Conservation (phyloP, 1,140 invertebrate species). For the Drosophila ananassae region DNA sequence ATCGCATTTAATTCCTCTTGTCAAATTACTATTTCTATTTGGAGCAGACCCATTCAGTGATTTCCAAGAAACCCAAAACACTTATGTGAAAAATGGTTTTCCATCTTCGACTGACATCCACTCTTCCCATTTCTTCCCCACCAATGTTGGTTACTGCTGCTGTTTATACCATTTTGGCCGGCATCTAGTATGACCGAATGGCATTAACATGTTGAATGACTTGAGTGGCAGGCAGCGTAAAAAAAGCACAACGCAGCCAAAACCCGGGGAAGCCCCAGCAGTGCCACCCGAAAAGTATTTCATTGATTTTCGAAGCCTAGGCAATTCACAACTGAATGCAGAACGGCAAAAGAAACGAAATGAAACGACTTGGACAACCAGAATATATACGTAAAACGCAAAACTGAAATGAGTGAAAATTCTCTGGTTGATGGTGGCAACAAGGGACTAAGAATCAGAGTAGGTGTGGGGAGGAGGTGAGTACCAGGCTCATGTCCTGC, state of each 20-base stretch:
- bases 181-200: constrained; percentile 45
- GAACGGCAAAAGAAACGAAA: constrained; percentile 25
- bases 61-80: not conserved
- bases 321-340: constrained; percentile 54
- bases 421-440: constrained; percentile 34
- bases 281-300: constrained; percentile 82
- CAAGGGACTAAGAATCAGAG: constrained; percentile 12
- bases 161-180: constrained; percentile 39
- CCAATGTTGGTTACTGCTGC: constrained; percentile 3
- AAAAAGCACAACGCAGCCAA: constrained; percentile 76
- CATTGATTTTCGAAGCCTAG: constrained; percentile 81
- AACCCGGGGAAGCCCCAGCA: constrained; percentile 71
- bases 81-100: not conserved
- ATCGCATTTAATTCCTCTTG: not conserved
- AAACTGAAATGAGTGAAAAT: constrained; percentile 45
- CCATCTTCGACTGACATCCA: not conserved
- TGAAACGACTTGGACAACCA: constrained; percentile 8
- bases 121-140: not conserved
- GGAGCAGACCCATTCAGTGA: not conserved
- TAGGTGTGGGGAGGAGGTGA: not conserved
- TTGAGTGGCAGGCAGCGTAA: constrained; percentile 59
- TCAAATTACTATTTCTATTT: not conserved
- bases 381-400: constrained; percentile 15
- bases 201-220: constrained; percentile 70
- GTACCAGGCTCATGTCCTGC: constrained; percentile 24